A percentile compares a stretch with the other conserved stretches of the same genome.
phyloP scores from a whole-genome alignment of 2,113 vertebrate species.

The Telmatochromis sp. region DNA sequence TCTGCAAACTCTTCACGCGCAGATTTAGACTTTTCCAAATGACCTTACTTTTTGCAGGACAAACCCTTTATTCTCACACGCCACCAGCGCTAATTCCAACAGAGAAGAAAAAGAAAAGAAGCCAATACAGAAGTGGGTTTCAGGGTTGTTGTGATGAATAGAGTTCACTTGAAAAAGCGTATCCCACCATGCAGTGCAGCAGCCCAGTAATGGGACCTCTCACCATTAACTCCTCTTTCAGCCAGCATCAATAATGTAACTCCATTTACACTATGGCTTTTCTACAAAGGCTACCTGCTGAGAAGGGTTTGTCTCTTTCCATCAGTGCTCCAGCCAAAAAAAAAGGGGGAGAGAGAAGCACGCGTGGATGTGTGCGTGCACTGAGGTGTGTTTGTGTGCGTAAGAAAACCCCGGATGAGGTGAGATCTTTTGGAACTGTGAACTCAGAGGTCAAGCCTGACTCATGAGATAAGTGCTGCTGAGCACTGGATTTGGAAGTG shows the following conservation, averaged over 20 bases:
- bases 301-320: constrained; percentile 15
- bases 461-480: constrained; percentile 35
- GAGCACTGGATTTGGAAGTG: constrained; percentile 20
- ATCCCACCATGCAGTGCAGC: not conserved
- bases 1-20: not conserved
- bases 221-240: constrained; percentile 40
- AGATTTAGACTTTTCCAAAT: not conserved
- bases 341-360: not conserved
- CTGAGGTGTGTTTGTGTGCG: not conserved
- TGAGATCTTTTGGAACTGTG: constrained; percentile 20
- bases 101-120: not conserved
- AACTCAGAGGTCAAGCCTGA: constrained; percentile 45
- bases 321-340: constrained; percentile 4
- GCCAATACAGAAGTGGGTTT: not conserved
- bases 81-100: not conserved
- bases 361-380: not conserved
- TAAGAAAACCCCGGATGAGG: not conserved
- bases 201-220: constrained; percentile 24
- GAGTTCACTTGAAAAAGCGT: constrained; percentile 2
- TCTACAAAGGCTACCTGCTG: constrained; percentile 9
- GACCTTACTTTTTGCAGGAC: not conserved
- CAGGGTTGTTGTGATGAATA: not conserved
- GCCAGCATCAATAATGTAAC: constrained; percentile 49
- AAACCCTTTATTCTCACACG: not conserved
- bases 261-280: constrained; percentile 44